Conservation (phyloP, 2,888 invertebrate species). For the Caenorhabditis japonica region DNA sequence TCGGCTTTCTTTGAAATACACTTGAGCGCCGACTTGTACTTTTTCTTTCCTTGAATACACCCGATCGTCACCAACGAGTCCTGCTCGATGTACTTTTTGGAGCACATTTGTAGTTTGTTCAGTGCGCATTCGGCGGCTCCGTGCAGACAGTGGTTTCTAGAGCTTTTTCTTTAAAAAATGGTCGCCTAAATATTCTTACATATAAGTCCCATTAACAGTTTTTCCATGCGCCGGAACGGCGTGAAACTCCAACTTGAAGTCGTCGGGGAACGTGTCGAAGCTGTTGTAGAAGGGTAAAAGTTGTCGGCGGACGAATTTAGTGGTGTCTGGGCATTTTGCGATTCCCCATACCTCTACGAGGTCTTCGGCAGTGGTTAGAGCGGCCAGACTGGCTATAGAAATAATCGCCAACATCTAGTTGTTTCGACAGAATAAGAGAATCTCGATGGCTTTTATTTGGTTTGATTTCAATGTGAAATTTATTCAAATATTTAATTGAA, state of each 20-base stretch:
- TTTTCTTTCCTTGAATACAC: conserved; percentile 26
- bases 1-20: conserved; percentile 16
- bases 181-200: conserved; percentile 6
- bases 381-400: background rate
- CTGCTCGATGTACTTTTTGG: conserved; percentile 19
- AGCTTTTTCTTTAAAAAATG: background rate
- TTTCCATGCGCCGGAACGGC: conserved; percentile 17
- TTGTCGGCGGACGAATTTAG: conserved; percentile 32
- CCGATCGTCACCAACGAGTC: conserved; percentile 21
- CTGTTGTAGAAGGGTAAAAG: conserved; percentile 33
- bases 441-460: conserved; percentile 7
- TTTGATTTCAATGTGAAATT: background rate
- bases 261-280: conserved; percentile 2
- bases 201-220: conserved; percentile 13
- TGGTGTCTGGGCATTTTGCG: conserved; percentile 39
- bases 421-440: background rate
- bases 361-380: conserved; percentile 1
- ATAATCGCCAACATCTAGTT: too few relatives aligned
- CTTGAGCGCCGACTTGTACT: background rate
- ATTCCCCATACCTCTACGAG: conserved; percentile 34
- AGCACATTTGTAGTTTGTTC: conserved; percentile 37
- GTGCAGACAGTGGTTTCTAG: conserved; percentile 33
- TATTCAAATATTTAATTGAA: background rate
- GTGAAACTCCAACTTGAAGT: conserved; percentile 36
- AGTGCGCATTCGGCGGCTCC: conserved; percentile 25